Base-by-base conservation (phyloP, 2,113 vertebrate genomes). In the Aegotheles bennettii region DNA sequence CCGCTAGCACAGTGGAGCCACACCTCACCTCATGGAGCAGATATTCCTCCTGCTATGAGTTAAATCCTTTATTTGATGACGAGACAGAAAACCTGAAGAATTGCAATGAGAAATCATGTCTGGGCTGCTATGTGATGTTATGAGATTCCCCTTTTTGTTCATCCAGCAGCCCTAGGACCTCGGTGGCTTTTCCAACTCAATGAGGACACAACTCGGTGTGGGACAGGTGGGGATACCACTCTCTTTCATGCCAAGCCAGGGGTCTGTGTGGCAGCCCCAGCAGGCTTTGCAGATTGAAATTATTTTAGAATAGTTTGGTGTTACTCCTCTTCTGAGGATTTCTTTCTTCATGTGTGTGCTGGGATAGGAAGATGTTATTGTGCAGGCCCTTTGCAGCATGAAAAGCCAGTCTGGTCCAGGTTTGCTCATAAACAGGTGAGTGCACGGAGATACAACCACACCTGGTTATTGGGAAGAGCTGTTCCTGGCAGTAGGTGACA, bases 371-470 rank as follows among this genome's bases (percentile, higher is more conserved):
- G n/a, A 82, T 33, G 25, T 36, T 38, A 19, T 47, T 2, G 1
- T 19, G 24, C 9, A 51, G 60, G 31, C n/a, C 42, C 38, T 56
- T 51, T 59, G 42, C 50, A 77, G 31, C 50, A 78, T 18, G 36
- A 33, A 40, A 68, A 84, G 33, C 40, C 78, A 81, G 65, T 67
- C 31, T 63, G 51, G 50, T 31, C 24, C 29, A 48, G n/a, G 45
- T 43, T 68, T 0, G 1, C 50, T 69, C 7, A 8, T 16, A 4
- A 36, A 18, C 13, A 69, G 65, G n/a, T 43, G 20, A 85, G 28
- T 7, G 10, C 26, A 48, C 1, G 11, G 57, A 51, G 17, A 67
- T 28, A 31, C 14, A 54, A 36, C 36, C 24, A 21, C 0, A 0
- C 26, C 18, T 29, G n/a, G 16, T 56, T n/a, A 42, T 13, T 17